These are phyloP conservation scores for Dipodomys merriami DNA, from an alignment of 2,113 vertebrate species.

Conservation along the genomic window DNA sequence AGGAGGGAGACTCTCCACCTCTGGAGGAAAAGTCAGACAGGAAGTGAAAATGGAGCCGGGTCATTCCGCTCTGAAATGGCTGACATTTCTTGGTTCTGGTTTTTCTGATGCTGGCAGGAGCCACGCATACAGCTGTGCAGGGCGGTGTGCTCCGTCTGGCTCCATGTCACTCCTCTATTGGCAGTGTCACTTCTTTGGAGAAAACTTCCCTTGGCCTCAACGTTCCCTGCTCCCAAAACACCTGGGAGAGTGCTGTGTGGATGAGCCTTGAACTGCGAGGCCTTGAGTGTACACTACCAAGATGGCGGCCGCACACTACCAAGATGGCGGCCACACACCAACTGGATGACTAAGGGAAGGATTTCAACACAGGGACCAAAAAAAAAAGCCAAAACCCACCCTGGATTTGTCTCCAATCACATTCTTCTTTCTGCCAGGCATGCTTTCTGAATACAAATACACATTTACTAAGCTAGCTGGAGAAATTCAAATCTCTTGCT, in stretches of 20 bases:
- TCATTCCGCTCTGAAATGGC: background rate
- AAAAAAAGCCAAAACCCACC: background rate
- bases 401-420: background rate
- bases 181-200: background rate
- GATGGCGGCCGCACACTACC: background rate
- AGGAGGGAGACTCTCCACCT: background rate
- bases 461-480: constrained; percentile 51
- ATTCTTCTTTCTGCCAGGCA: background rate
- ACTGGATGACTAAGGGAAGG: background rate
- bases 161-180: background rate
- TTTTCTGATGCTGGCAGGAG: background rate
- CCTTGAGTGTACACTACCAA: too few relatives aligned
- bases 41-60: background rate
- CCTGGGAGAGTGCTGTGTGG: background rate
- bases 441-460: constrained; percentile 68
- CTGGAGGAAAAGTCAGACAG: background rate
- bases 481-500: constrained; percentile 67
- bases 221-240: background rate
- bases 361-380: background rate
- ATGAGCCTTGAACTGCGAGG: background rate
- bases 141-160: background rate
- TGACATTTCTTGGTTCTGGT: background rate
- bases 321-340: background rate
- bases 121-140: background rate
- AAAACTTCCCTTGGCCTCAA: background rate